Evolutionary conservation across 2,797 vertebrate species (phyloP).

Genomic region (Fratercula arctica): DNA sequence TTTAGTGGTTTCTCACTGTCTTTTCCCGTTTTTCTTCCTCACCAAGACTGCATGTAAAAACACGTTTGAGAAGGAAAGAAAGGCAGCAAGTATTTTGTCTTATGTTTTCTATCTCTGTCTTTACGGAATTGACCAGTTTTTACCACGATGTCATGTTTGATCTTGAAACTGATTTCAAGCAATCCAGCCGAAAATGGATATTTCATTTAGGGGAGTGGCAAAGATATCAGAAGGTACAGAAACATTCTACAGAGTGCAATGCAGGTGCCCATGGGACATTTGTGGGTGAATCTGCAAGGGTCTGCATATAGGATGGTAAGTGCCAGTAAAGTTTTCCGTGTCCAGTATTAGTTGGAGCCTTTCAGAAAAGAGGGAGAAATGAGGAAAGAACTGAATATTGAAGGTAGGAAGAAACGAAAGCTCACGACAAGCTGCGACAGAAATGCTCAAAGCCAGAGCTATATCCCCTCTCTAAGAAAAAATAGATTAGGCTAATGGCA

Average conservation of each 20-base stretch:
- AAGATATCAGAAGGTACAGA: neutral
- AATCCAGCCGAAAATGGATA: neutral
- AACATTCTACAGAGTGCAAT: neutral
- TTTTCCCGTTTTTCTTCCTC: neutral
- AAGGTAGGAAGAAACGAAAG: neutral
- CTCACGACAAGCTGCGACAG: neutral
- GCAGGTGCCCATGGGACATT: neutral
- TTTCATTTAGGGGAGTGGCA: neutral
- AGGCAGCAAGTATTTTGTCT: neutral
- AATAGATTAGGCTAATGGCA: neutral
- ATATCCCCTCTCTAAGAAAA: neutral
- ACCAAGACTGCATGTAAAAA: neutral
- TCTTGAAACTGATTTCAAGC: neutral
- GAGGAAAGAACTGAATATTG: neutral
- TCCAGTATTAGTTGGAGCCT: neutral
- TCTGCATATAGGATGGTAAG: neutral
- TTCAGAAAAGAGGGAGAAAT: neutral
- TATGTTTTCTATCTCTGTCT: neutral
- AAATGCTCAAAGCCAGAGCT: neutral
- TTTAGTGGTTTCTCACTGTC: neutral
- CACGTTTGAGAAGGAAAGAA: neutral
- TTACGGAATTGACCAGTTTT: neutral
- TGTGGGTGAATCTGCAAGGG: neutral
- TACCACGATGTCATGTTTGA: accelerated
- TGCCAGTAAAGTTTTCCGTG: neutral